Percentiles rank a stretch among this genome's conserved stretches.
Evolutionary conservation across 1,140 invertebrate species (phyloP).

Genomic region (Paramacrobiotus metropolitanus): DNA sequence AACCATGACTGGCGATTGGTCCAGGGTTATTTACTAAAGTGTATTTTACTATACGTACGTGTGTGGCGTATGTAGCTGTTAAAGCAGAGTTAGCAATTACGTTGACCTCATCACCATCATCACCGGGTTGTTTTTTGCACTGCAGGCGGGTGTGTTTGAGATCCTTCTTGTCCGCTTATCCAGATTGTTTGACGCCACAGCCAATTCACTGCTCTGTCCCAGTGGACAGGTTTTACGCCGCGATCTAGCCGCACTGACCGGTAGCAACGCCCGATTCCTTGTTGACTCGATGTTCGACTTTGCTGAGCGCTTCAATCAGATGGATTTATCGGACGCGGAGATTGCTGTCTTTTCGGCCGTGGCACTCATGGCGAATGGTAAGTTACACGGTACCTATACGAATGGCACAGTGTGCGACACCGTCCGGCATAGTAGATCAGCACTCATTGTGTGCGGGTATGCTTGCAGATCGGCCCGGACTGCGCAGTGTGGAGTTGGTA

Average conservation of each 20-base stretch:
- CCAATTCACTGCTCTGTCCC: constrained; percentile 69
- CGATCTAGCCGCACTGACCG: constrained; percentile 48
- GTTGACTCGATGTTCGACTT: constrained; percentile 94
- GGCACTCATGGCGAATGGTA: constrained; percentile 67
- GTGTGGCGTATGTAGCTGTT: too few species aligned
- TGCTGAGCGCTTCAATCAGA: constrained; percentile 67
- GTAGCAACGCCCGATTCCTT: constrained; percentile 69
- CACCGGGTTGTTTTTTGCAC: too few species aligned
- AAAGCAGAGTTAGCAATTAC: too few species aligned
- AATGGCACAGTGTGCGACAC: too few species aligned
- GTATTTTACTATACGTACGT: too few species aligned
- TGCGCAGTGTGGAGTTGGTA: constrained; percentile 69
- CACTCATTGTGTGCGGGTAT: too few species aligned
- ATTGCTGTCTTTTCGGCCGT: constrained; percentile 81
- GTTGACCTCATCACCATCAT: too few species aligned
- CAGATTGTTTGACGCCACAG: constrained; percentile 59
- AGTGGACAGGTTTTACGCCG: constrained; percentile 70
- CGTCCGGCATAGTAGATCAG: too few species aligned
- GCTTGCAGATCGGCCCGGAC: constrained; percentile 50
- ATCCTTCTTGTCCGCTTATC: constrained; percentile 70
- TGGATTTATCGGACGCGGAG: constrained; percentile 69
- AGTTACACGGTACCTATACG: constrained; percentile 14
- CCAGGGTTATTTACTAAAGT: too few species aligned
- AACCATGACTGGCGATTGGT: too few species aligned
- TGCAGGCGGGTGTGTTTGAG: constrained; percentile 56